phyloP scores from a whole-genome alignment of 2,888 invertebrate genomes.

The Athalia circularis region DNA sequence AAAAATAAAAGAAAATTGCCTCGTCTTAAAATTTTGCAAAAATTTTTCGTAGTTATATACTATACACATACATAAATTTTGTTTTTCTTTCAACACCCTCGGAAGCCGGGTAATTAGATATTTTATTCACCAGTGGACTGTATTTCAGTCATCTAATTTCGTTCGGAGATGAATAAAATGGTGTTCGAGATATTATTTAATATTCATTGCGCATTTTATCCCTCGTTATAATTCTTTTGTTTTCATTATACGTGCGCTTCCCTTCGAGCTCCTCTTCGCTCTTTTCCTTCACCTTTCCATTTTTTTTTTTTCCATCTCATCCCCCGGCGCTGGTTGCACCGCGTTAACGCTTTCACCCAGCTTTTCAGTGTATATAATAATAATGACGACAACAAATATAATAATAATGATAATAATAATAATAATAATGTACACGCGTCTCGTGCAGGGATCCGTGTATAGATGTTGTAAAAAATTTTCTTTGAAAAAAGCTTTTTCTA shows the following conservation, averaged over 20 bases:
- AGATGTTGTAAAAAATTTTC: background rate
- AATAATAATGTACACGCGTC: no score
- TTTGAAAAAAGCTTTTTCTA: conserved; percentile 5
- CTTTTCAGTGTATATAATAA: background rate
- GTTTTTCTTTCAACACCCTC: background rate
- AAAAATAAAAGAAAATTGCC: no score
- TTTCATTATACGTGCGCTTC: background rate
- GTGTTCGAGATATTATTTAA: conserved; percentile 8
- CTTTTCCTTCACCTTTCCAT: background rate
- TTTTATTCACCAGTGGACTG: background rate
- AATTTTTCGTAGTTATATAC: no score
- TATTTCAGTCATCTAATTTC: background rate
- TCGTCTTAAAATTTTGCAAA: no score
- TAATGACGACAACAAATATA: no score
- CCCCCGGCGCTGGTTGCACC: background rate
- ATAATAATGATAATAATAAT: no score
- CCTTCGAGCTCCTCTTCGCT: background rate
- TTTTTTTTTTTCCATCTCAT: background rate
- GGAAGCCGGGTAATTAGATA: background rate
- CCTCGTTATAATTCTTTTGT: conserved; percentile 21
- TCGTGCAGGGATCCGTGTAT: background rate
- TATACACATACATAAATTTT: background rate
- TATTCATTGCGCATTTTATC: conserved; percentile 33
- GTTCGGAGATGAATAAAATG: background rate
- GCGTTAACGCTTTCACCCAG: background rate